These are phyloP conservation scores for Gallinago solitaria DNA, from an alignment of 2,797 vertebrate genomes.

Conservation along the genomic window DNA sequence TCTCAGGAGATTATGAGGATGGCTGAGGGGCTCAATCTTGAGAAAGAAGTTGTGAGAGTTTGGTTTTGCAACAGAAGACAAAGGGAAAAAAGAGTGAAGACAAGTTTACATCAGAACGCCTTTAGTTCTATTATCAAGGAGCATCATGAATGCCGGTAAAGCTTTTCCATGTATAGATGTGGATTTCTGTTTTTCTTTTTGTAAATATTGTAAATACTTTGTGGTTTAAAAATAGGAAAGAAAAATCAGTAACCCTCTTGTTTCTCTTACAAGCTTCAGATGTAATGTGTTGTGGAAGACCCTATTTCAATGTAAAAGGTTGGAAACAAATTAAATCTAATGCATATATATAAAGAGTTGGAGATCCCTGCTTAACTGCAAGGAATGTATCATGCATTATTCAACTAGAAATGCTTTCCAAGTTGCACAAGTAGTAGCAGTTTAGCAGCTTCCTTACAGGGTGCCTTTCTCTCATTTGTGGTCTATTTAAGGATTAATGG, in stretches of 20 bases:
- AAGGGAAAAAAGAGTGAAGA: slow-evolving; percentile 96
- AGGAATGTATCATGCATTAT: background rate
- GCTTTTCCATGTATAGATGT: background rate
- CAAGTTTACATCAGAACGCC: slow-evolving; percentile 91
- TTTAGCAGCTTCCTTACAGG: background rate
- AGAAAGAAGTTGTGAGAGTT: slow-evolving; percentile 98
- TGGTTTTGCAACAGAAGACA: slow-evolving; percentile 99
- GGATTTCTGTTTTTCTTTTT: background rate
- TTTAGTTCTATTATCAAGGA: slow-evolving; percentile 86
- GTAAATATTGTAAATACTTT: background rate
- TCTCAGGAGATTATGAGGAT: slow-evolving; percentile 97
- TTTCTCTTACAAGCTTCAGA: background rate
- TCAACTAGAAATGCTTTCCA: background rate
- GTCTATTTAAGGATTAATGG: background rate
- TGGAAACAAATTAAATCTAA: background rate
- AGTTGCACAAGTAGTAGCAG: background rate
- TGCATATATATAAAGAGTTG: background rate
- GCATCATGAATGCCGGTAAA: slow-evolving; percentile 84
- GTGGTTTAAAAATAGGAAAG: background rate
- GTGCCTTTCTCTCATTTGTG: background rate
- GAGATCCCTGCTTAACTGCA: background rate
- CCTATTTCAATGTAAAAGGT: background rate
- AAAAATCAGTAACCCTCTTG: background rate
- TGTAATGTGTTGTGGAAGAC: background rate
- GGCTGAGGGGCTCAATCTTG: slow-evolving; percentile 94